Base-by-base conservation (phyloP, 2,888 invertebrate species). In the Pimpla rufipes region DNA sequence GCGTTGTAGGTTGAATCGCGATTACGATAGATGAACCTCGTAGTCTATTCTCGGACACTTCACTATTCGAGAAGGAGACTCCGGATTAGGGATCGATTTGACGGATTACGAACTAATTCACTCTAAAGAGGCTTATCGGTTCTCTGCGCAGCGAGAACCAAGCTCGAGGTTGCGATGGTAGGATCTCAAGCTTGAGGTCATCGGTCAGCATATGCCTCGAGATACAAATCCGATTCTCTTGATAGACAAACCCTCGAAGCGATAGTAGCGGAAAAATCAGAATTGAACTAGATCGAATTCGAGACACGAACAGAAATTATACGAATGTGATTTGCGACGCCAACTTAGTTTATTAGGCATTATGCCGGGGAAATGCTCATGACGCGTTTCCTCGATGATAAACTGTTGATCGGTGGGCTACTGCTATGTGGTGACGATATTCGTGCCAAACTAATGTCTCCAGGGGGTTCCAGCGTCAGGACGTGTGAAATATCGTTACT, bases 401-500 rank as follows among this genome's bases (percentile, higher is more conserved):
- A 77, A 77, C 77, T 45, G 62, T 74, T 77, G 76, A 80, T 80
- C 64, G 70, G 57, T 45, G 62, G 37, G n/a, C n/a, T 37, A 75
- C 62, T 40, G 16, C 18, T 55, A 13, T 52, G 70, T n/a, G 21
- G 35, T 70, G 37, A 40, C 50, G 50, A 35, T 52, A 45, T n/a
- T 50, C 7, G 35, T 40, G 59, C 42, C 23, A 23, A 45, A 18
- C 68, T 45, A 52, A 23, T 67, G 67, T 67, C 76, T 62, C 59
- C 50, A 68, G 62, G 62, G 77, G 11, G 68, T 77, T 62, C 47
- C 47, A 75, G 59, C 42, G 45, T 18, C 42, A 62, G 70, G 45
- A 66, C 62, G 52, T 37, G 57, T 73, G 81, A 84, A 79, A 84
- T 84, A 78, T 83, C 66, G 18, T 52, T 68, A 47, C 35, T 47